phyloP scores from a whole-genome alignment of 1,140 invertebrate species.

The Melipona quadrifasciata region DNA sequence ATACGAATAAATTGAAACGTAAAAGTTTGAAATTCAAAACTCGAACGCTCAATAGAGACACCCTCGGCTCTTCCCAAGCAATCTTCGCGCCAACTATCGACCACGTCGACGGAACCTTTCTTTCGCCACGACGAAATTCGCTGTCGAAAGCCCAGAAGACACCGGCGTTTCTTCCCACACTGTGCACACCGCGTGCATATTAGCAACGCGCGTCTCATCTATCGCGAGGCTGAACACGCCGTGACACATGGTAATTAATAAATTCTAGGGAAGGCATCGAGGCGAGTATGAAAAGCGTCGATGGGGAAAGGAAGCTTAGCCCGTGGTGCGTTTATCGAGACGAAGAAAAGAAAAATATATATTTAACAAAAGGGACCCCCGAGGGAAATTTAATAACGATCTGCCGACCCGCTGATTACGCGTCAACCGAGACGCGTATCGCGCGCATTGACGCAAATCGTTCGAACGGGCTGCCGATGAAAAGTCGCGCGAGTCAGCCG shows the following conservation, averaged over 20 bases:
- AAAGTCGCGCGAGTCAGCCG: conserved; percentile 57
- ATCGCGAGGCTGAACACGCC: conserved; percentile 22
- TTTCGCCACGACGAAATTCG: not conserved
- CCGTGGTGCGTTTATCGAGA: not conserved
- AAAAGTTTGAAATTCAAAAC: not conserved
- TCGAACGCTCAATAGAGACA: not conserved
- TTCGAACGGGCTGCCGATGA: conserved; percentile 49
- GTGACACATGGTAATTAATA: conserved; percentile 50
- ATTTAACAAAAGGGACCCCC: conserved; percentile 12
- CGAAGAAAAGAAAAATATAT: not conserved
- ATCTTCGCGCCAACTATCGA: not conserved
- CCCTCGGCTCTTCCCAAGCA: not conserved
- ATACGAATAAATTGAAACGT: no score
- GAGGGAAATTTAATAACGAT: conserved; percentile 37
- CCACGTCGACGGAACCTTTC: not conserved
- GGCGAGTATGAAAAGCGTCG: conserved; percentile 12
- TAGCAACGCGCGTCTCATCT: conserved; percentile 12
- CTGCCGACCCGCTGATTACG: conserved; percentile 32
- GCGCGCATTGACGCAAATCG: conserved; percentile 52
- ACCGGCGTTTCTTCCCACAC: not conserved
- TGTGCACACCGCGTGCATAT: no score
- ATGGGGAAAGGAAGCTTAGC: not conserved
- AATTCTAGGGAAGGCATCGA: conserved; percentile 25
- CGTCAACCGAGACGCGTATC: conserved; percentile 16
- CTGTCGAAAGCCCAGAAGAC: not conserved